A percentile compares a stretch with the other conserved stretches of the same genome.
phyloP scores from a whole-genome alignment of 1,140 invertebrate genomes.

The Drosophila orena region DNA sequence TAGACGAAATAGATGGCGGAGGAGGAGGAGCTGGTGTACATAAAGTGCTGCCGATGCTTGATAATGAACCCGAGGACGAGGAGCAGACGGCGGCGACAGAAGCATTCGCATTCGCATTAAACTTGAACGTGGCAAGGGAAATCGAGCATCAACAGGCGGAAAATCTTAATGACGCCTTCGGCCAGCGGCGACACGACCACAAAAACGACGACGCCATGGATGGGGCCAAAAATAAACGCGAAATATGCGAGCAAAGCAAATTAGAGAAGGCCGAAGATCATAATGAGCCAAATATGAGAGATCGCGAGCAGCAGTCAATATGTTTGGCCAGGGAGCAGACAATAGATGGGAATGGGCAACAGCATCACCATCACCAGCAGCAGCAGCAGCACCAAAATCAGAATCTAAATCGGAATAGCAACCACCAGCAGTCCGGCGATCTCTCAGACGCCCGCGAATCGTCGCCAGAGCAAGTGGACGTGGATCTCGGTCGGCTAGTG shows the following conservation, averaged over 20 bases:
- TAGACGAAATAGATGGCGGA: neutral
- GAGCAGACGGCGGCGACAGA: conserved; percentile 11
- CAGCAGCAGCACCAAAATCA: conserved; percentile 6
- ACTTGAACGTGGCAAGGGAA: conserved; percentile 80
- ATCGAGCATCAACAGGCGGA: conserved; percentile 82
- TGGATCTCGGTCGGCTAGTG: conserved; percentile 19
- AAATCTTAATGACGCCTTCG: conserved; percentile 82
- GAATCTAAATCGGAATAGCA: conserved; percentile 32
- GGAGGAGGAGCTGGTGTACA: conserved; percentile 19
- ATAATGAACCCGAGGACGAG: conserved; percentile 72
- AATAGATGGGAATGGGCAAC: conserved; percentile 51
- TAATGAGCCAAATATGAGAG: conserved; percentile 78
- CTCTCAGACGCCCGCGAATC: conserved; percentile 81
- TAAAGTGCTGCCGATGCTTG: conserved; percentile 50
- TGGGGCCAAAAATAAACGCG: conserved; percentile 77
- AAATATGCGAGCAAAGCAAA: conserved; percentile 81
- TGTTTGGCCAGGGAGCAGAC: conserved; percentile 70
- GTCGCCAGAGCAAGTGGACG: conserved; percentile 74
- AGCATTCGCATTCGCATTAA: conserved; percentile 48
- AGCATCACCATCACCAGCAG: neutral
- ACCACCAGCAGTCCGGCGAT: conserved; percentile 47
- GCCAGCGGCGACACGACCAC: conserved; percentile 56
- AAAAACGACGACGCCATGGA: conserved; percentile 70
- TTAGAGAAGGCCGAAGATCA: conserved; percentile 69
- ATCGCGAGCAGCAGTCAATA: conserved; percentile 77